Base-by-base conservation (phyloP, 2,797 vertebrate species). In the Malacoraja senta region DNA sequence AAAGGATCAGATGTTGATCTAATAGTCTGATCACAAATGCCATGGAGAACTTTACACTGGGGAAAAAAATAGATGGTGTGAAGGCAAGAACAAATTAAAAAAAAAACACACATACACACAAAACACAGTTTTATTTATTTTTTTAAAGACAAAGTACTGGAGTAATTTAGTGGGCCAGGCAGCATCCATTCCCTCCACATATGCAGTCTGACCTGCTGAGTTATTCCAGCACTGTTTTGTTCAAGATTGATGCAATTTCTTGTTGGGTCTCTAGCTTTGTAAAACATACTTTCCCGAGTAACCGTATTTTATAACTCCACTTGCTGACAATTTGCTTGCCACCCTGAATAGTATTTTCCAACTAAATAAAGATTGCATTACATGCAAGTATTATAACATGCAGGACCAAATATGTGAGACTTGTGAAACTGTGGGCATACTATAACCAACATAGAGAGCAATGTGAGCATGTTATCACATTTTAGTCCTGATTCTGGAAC, bases 11-110 rank as follows among this genome's bases (percentile, higher is more conserved):
- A 96, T 38, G 97, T 96, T 26, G 95, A 96, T 72, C 96, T 96
- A 93, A 97, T 96, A 0, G 97, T 98, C 94, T 98, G 97, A 94
- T 99, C 98, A 8, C 98, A 98, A 95, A 99, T 96, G 35, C 95
- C 94, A 94, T 97, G 99, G 94, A 99, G 96, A 94, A 98, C 96
- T 94, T 95, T 97, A 9, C 98, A 97, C 98, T 99, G 94, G 93
- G 93, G 96, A 95, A 91, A 63, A 61, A 95, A 7, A 35, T 92
- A 81, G 65, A 93, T 26, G 19, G 15, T n/a, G 83, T 17, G 21
- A 53, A 53, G 44, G 44, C 44, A 53, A 53, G 44, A 21, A 74
- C 19, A 74, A 21, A 7, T 74, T 24, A 26, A 21, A 21, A 74
- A 74, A 24, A 3, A 53, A 6, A 53, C 44, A 53, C 44, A 53